Evolutionary conservation across 2,113 vertebrate genomes (phyloP).

Genomic region (Nesoenas mayeri): DNA sequence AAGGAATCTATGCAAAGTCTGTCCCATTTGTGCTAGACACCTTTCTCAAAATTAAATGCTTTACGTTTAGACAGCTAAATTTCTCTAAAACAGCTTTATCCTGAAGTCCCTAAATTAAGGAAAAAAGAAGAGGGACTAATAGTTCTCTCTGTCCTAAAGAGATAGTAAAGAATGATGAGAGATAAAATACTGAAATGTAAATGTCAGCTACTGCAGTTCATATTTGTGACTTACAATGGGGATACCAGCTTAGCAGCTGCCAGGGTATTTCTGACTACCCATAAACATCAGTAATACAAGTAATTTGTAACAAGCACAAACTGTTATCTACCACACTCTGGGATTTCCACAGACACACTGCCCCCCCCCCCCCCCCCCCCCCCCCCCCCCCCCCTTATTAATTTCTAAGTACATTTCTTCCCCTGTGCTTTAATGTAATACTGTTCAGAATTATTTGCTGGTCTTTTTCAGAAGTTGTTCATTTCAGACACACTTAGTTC

Average conservation of each 20-base stretch:
- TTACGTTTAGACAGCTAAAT: background rate
- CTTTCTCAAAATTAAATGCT: background rate
- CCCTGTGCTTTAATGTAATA: background rate
- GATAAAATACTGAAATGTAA: background rate
- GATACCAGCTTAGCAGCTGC: background rate
- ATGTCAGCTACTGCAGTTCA: background rate
- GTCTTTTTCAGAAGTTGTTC: background rate
- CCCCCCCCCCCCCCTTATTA: background rate
- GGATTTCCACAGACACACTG: too few species aligned
- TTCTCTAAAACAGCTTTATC: background rate
- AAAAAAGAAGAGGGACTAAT: fast-evolving
- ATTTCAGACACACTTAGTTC: background rate
- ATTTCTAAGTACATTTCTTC: background rate
- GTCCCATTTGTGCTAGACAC: background rate
- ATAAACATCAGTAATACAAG: fast-evolving
- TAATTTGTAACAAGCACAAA: background rate
- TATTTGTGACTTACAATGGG: background rate
- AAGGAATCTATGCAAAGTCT: background rate
- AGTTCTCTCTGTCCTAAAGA: background rate
- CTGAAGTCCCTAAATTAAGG: background rate
- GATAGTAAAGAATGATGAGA: background rate
- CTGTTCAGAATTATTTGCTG: background rate
- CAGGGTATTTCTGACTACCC: background rate
- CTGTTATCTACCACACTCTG: background rate
- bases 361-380: too few species aligned